Evolutionary conservation across 2,113 vertebrate genomes (phyloP).

Genomic region (Gymnobelideus leadbeateri): DNA sequence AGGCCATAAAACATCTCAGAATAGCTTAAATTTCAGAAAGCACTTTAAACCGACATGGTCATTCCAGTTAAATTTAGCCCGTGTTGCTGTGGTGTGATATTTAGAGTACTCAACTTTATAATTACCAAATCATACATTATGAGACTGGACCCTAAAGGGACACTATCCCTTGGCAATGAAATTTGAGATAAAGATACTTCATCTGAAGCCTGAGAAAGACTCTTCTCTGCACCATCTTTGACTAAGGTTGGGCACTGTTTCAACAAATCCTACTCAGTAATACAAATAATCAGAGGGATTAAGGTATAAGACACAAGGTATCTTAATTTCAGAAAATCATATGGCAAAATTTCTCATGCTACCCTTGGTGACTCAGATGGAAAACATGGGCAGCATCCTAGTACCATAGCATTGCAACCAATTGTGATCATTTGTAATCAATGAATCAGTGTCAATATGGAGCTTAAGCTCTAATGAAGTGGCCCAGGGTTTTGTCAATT

Average conservation of each 20-base stretch:
- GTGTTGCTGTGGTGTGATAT: not conserved
- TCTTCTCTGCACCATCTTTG: not conserved
- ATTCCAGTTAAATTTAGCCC: not conserved
- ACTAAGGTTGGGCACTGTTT: not conserved
- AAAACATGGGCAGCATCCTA: not conserved
- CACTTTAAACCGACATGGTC: not conserved
- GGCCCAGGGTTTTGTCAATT: not conserved
- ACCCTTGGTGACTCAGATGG: not conserved
- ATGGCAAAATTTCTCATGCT: not conserved
- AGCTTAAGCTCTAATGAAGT: not conserved
- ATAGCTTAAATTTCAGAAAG: not conserved
- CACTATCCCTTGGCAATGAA: not conserved
- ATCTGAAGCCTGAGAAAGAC: not conserved
- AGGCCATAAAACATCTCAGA: not conserved
- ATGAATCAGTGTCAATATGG: not conserved
- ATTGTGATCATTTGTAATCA: not conserved
- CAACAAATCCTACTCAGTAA: not conserved
- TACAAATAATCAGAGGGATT: not conserved
- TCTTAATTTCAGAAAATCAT: not conserved
- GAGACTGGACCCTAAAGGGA: not conserved
- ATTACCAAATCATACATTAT: not conserved
- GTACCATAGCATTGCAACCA: not conserved
- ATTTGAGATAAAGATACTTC: not conserved
- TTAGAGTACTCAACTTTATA: not conserved
- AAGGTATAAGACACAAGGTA: not conserved